phyloP scores from a whole-genome alignment of 2,113 vertebrate species.

The Vulpes lagopus region DNA sequence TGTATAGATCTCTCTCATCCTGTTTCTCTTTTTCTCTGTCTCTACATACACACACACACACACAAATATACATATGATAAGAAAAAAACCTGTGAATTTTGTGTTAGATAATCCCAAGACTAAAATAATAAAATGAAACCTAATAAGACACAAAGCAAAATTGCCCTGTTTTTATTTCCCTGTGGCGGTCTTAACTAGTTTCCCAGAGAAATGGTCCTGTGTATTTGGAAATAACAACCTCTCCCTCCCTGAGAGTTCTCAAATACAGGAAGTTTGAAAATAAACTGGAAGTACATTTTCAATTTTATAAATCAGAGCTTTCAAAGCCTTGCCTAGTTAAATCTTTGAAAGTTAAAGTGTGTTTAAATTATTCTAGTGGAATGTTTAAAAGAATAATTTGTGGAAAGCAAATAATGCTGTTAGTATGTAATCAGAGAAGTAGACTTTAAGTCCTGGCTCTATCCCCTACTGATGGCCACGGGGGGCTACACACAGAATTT shows the following conservation, averaged over 20 bases:
- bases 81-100: not conserved
- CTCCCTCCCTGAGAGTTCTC: not conserved
- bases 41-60: not conserved
- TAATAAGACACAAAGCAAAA: not conserved
- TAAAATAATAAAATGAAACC: not conserved
- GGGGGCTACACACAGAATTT: no score
- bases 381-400: not conserved
- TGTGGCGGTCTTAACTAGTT: not conserved
- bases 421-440: not conserved
- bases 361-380: not conserved
- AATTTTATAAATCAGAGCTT: not conserved
- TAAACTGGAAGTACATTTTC: not conserved
- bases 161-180: not conserved
- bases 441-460: not conserved
- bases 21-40: no score
- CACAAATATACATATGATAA: not conserved
- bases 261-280: not conserved
- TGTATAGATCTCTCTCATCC: not conserved
- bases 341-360: not conserved
- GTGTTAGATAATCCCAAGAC: not conserved
- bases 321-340: not conserved
- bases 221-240: not conserved
- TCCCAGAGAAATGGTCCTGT: not conserved
- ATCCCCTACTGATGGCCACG: fast-evolving
- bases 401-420: not conserved